Evolutionary conservation across 2,888 invertebrate species (phyloP).

Genomic region (Fragum fragum): DNA sequence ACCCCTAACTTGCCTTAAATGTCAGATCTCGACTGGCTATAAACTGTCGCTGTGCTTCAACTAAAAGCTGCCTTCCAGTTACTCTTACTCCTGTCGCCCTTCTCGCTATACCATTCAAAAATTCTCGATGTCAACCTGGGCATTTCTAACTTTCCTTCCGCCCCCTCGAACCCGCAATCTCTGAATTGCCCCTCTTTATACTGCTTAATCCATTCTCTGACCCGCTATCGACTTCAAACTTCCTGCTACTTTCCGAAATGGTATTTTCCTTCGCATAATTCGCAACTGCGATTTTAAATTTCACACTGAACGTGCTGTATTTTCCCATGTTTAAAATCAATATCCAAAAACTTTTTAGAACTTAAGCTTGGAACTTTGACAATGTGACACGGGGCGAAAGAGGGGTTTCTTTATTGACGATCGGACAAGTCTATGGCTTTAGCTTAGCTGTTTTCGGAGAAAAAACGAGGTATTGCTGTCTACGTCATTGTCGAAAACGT

Average conservation of each 20-base stretch:
- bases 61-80: conserved; percentile 23
- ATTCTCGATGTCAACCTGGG: conserved; percentile 18
- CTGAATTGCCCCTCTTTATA: not conserved
- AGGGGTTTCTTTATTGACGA: too few species aligned
- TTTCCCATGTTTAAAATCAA: too few species aligned
- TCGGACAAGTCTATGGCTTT: too few species aligned
- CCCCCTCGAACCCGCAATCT: not conserved
- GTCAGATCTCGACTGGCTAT: conserved; percentile 14
- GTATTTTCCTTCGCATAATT: conserved; percentile 35
- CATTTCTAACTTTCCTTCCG: not conserved
- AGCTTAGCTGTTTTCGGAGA: too few species aligned
- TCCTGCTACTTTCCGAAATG: conserved; percentile 30
- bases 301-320: conserved; percentile 10
- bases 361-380: too few species aligned
- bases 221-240: conserved; percentile 26
- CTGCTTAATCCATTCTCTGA: conserved; percentile 26
- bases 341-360: too few species aligned
- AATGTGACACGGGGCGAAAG: too few species aligned
- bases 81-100: conserved; percentile 18
- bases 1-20: conserved; percentile 34
- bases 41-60: conserved; percentile 31
- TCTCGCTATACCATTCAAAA: conserved; percentile 38
- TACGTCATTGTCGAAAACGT: too few species aligned
- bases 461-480: too few species aligned
- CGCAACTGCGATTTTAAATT: conserved; percentile 28